Conservation (phyloP, 2,113 vertebrate genomes). For the Verasper variegatus region DNA sequence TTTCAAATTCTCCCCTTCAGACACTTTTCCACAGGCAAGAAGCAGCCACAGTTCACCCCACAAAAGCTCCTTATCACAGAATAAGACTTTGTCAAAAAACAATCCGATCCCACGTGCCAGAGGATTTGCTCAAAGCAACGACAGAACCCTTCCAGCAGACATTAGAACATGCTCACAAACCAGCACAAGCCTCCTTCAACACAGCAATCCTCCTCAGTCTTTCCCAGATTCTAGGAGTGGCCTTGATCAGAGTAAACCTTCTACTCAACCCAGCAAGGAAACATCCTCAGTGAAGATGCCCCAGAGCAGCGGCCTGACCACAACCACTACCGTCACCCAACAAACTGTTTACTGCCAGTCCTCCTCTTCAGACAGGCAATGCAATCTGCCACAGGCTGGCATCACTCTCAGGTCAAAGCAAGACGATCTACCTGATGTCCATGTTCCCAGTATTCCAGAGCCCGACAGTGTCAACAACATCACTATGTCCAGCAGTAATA, state of each 20-base stretch:
- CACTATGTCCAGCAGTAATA: not conserved
- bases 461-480: not conserved
- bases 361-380: not conserved
- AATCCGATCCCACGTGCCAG: not conserved
- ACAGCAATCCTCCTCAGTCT: not conserved
- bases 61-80: not conserved
- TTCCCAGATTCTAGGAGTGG: not conserved
- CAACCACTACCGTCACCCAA: slow-evolving; percentile 1
- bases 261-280: slow-evolving; percentile 8
- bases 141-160: not conserved
- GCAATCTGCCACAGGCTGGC: not conserved
- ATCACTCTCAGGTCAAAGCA: not conserved
- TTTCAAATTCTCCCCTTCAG: not conserved
- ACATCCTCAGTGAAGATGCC: not conserved
- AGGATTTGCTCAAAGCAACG: not conserved
- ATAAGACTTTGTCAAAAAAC: not conserved
- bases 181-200: not conserved
- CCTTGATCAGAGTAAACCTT: slow-evolving; percentile 4
- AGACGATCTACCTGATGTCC: slow-evolving; percentile 30
- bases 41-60: too few species aligned
- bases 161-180: not conserved
- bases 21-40: not conserved
- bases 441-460: not conserved
- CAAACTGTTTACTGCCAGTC: not conserved
- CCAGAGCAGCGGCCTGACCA: slow-evolving; percentile 14